Conservation (phyloP, 2,113 vertebrate species). For the Callopanchax toddi region DNA sequence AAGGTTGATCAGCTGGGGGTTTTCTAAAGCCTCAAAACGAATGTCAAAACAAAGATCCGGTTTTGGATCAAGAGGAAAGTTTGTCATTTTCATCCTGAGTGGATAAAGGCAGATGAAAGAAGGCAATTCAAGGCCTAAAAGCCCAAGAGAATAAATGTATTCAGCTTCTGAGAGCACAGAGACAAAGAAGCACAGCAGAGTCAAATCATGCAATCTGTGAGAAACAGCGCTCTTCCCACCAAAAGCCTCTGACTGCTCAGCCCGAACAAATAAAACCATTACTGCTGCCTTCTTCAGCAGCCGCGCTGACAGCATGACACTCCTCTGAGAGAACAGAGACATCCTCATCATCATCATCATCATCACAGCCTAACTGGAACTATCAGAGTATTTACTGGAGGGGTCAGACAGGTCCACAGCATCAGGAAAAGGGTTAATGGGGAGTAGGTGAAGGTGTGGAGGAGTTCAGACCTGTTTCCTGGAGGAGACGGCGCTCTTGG, state of each 20-base stretch:
- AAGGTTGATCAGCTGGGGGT: neutral
- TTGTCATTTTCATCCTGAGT: neutral
- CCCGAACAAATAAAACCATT: conserved; percentile 35
- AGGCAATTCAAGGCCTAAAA: conserved; percentile 17
- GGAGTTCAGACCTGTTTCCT: conserved; percentile 81
- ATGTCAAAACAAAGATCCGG: neutral
- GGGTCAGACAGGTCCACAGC: conserved; percentile 1
- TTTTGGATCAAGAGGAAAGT: neutral
- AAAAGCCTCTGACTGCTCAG: conserved; percentile 13
- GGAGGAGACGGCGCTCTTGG: conserved; percentile 75
- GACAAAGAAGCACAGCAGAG: conserved; percentile 7
- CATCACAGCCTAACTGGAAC: conserved; percentile 25
- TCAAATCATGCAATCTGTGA: neutral
- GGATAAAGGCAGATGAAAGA: conserved; percentile 6
- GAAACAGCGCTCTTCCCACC: conserved; percentile 4
- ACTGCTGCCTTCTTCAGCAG: conserved; percentile 7
- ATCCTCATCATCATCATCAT: conserved; percentile 11
- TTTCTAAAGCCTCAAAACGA: neutral
- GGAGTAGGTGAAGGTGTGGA: neutral
- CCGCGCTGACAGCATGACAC: conserved; percentile 3
- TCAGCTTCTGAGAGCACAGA: conserved; percentile 10
- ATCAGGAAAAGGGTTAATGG: conserved; percentile 6
- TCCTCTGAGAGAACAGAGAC: conserved; percentile 20
- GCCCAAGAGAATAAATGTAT: neutral
- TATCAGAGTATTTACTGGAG: conserved; percentile 12